Conservation (phyloP, 2,113 vertebrate species). For the Campylomormyrus tamandua region DNA sequence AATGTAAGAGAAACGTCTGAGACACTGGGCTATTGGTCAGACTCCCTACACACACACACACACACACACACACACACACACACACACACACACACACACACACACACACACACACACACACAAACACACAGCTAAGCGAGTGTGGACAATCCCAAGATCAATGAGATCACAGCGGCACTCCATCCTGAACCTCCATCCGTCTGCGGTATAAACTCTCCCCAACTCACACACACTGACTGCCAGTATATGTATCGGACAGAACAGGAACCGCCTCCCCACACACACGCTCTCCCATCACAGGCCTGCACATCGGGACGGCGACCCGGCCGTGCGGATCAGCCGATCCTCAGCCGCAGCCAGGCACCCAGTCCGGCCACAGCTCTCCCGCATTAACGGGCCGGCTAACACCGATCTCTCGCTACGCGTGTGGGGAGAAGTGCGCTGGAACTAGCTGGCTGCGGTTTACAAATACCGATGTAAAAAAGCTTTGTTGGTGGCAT, state of each 20-base stretch:
- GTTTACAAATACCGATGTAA: background rate
- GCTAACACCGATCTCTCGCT: background rate
- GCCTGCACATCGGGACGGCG: background rate
- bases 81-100: background rate
- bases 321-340: background rate
- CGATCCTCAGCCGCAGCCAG: background rate
- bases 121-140: background rate
- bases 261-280: background rate
- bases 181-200: background rate
- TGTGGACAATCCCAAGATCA: background rate
- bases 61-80: constrained; percentile 4
- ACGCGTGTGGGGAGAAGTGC: background rate
- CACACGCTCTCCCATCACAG: background rate
- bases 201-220: background rate
- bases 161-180: background rate
- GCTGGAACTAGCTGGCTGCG: background rate
- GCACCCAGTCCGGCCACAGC: background rate
- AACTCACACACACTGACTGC: background rate
- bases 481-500: background rate
- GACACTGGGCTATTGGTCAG: constrained; percentile 3
- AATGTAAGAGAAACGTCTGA: constrained; percentile 10
- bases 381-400: background rate
- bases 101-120: background rate
- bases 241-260: background rate
- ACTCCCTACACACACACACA: background rate